Base-by-base conservation (phyloP, 2,113 vertebrate species). In the Saimiri boliviensis region DNA sequence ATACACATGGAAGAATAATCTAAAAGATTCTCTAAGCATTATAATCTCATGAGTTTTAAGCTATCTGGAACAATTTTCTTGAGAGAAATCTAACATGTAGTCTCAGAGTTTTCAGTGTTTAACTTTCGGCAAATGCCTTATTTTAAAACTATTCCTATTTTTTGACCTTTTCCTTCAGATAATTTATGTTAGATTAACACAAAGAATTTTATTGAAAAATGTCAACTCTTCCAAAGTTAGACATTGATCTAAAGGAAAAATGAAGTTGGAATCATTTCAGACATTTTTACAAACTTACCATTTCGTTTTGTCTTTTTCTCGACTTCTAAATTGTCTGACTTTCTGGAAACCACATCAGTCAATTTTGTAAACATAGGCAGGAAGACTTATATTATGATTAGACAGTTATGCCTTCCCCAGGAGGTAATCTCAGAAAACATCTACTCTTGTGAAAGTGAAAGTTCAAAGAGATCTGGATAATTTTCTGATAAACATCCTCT, bases 401-500 rank as follows among this genome's bases (percentile, higher is more conserved):
- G 74, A 86, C 10, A 89, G 42, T 68, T n/a, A 66, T 58, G 45
- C 79, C 94, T 94, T 92, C 47, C 92, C 74, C 60, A 93, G 88
- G 94, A 96, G 92, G 96, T 93, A 90, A 87, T 90, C 54, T 87
- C 56, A 45, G 32, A 95, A 95, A 42, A 93, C 93, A 58, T 95
- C 56, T 92, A 25, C n/a, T 95, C 45, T 71, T 93, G 20, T 58
- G 37, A 77, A 97, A 95, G 94, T 90, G 10, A 9, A 71, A 96
- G 30, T 96, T 97, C 92, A 97, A 96, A 92, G 85, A 79, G 30
- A 96, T 77, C 47, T 94, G 66, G 42, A 71, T 87, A 87, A 86
- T 93, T 96, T 95, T 97, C 56, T 83, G 88, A 96, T 92, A 96
- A 96, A 95, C 81, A 94, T 71, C 52, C 52, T 93, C 42, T 86